These are phyloP conservation scores for Amia ocellicauda DNA, from an alignment of 2,113 vertebrate genomes.

Conservation along the genomic window DNA sequence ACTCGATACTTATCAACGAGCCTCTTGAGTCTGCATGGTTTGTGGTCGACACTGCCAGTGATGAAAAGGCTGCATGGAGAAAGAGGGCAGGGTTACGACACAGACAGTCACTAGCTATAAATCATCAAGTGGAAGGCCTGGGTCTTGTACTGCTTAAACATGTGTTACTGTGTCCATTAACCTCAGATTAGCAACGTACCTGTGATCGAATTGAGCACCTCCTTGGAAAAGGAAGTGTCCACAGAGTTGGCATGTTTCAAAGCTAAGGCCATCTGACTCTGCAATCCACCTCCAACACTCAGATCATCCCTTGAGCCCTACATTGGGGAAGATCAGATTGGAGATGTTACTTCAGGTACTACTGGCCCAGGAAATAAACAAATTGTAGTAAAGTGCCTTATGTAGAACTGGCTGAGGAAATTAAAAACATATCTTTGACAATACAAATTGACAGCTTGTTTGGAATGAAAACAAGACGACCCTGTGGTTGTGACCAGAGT, in stretches of 20 bases:
- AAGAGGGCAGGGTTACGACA: conserved; percentile 3
- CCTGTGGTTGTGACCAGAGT: too few species aligned
- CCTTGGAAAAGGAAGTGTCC: conserved; percentile 95
- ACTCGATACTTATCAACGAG: conserved; percentile 94
- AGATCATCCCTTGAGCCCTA: conserved; percentile 94
- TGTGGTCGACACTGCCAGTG: conserved; percentile 88
- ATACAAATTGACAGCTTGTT: too few species aligned
- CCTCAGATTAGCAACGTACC: conserved; percentile 57
- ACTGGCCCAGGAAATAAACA: too few species aligned
- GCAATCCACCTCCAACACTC: conserved; percentile 75
- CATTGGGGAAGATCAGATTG: conserved; percentile 1
- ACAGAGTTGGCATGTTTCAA: conserved; percentile 86
- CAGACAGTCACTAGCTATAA: not conserved
- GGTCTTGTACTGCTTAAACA: too few species aligned
- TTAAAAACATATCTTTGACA: too few species aligned
- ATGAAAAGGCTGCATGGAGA: conserved; percentile 82
- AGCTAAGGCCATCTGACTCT: conserved; percentile 60
- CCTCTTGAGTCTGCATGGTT: conserved; percentile 92
- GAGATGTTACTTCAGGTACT: too few species aligned
- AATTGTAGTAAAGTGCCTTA: too few species aligned
- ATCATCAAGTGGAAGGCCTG: too few species aligned
- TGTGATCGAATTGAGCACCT: conserved; percentile 97
- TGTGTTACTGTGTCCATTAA: too few species aligned
- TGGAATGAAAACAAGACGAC: too few species aligned
- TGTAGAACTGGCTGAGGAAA: too few species aligned